Evolutionary conservation across 2,888 invertebrate genomes (phyloP).

Genomic region (Tupiocoris notatus): DNA sequence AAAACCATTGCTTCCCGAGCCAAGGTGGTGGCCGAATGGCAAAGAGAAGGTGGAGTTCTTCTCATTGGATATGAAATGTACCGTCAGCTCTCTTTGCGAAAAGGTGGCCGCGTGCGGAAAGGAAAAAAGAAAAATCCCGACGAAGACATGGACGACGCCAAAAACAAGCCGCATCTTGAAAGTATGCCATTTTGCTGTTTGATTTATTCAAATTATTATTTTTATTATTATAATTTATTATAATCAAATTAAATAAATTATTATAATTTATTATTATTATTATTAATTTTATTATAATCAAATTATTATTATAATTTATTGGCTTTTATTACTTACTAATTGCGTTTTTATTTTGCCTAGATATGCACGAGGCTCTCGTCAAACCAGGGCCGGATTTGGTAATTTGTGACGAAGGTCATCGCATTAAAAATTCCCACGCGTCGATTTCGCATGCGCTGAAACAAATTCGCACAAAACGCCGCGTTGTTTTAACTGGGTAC

Average conservation of each 20-base stretch:
- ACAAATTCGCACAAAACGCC: slow-evolving; percentile 87
- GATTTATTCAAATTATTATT: too few species aligned
- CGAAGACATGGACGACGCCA: slow-evolving; percentile 58
- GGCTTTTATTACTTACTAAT: too few species aligned
- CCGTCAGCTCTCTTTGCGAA: slow-evolving; percentile 79
- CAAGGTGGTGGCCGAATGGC: slow-evolving; percentile 74
- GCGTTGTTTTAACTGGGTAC: slow-evolving; percentile 96
- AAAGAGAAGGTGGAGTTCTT: slow-evolving; percentile 83
- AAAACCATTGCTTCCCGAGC: slow-evolving; percentile 86
- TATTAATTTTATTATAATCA: too few species aligned
- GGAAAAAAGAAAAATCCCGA: slow-evolving; percentile 59
- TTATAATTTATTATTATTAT: too few species aligned
- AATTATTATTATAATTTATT: too few species aligned
- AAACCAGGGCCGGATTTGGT: slow-evolving; percentile 85
- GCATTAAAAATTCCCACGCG: slow-evolving; percentile 97
- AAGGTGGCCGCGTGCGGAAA: slow-evolving; percentile 63
- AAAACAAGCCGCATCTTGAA: slow-evolving; percentile 73
- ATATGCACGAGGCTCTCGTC: slow-evolving; percentile 80
- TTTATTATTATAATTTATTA: too few species aligned
- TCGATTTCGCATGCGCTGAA: slow-evolving; percentile 94
- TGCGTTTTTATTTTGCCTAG: slow-evolving; percentile 56
- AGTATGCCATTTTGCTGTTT: slow-evolving; percentile 59
- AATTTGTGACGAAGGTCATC: slow-evolving; percentile 95
- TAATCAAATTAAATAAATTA: too few species aligned
- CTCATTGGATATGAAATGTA: slow-evolving; percentile 97